Base-by-base conservation (phyloP, 2,113 vertebrate species). In the Oreochromis niloticus region DNA sequence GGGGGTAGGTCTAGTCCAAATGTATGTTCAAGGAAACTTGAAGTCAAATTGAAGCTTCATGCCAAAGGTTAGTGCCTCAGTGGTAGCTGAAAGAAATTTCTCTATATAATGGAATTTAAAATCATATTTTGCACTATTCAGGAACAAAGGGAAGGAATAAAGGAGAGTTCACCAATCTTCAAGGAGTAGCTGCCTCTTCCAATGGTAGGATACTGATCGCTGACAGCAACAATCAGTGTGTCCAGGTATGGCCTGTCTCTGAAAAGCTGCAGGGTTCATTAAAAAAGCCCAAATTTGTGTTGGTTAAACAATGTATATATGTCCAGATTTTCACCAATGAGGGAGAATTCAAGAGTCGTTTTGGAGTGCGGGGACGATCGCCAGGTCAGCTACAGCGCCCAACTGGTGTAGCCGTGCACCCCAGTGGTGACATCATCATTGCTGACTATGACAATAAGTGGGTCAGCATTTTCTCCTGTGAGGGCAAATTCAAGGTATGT, bases 361-460 rank as follows among this genome's bases (percentile, higher is more conserved):
- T 99, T 89, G 99, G 98, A 82, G 97, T 98, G 32, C 96, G 99
- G 54, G 99, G 99, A 14, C 97, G 99, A 57, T 99, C 97, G 11
- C 98, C 99, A 0, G 98, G 99, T 43, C 99, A 99, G 92, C 91
- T 99, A 80, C 99, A 99, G 93, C 95, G 99, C 22, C 99, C 99
- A 80, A 99, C 99, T 0, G 99, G 99, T 6, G 98, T 99, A 3
- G 98, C 98, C 1, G 98, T 99, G 55, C 99, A 99, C 93, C 98
- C 98, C 57, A 98, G 97, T 17, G 98, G 98, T 63, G 99, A 99
- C 95, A 98, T 99, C 82, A 99, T 99, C 93, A 98, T 99, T 13
- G 99, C 99, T 4, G 99, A 99, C 93, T 99, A 99, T 2, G 99
- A 99, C 92, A 99, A 99, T 93, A 99, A 99, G 85, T 99, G 98